Evolutionary conservation across 1,140 invertebrate genomes (phyloP).

Genomic region (Atta texana): DNA sequence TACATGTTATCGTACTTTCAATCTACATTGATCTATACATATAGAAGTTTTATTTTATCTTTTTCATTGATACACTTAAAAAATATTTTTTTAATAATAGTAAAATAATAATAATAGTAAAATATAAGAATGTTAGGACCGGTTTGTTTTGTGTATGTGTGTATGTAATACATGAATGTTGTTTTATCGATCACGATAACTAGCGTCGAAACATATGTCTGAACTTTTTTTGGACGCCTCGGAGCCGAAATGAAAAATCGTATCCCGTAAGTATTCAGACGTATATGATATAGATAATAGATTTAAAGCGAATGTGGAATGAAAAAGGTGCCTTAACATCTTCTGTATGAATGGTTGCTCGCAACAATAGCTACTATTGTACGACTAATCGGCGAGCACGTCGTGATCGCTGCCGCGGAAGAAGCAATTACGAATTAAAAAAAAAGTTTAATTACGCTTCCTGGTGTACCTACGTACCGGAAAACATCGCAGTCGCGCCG

Average conservation of each 20-base stretch:
- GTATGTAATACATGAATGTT: neutral
- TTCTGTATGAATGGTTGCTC: constrained; percentile 49
- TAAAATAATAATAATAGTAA: neutral
- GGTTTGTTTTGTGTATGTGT: neutral
- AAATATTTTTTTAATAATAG: neutral
- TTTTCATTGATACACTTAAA: neutral
- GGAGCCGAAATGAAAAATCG: neutral
- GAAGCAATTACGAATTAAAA: constrained; percentile 71
- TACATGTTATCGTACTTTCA: neutral
- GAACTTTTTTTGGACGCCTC: neutral
- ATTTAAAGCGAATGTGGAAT: neutral
- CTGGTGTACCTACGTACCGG: constrained; percentile 61
- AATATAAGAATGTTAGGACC: neutral
- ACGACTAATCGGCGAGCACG: constrained; percentile 44
- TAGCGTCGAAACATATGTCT: neutral
- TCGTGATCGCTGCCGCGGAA: constrained; percentile 67
- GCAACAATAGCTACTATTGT: constrained; percentile 66
- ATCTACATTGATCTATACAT: neutral
- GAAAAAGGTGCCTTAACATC: constrained; percentile 36
- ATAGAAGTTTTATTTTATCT: neutral
- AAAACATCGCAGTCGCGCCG: constrained; percentile 21
- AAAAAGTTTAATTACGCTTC: constrained; percentile 73
- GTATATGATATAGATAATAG: neutral
- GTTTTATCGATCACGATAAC: neutral
- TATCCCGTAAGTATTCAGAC: neutral